Conservation (phyloP, 1,140 invertebrate species). For the Spodoptera litura region DNA sequence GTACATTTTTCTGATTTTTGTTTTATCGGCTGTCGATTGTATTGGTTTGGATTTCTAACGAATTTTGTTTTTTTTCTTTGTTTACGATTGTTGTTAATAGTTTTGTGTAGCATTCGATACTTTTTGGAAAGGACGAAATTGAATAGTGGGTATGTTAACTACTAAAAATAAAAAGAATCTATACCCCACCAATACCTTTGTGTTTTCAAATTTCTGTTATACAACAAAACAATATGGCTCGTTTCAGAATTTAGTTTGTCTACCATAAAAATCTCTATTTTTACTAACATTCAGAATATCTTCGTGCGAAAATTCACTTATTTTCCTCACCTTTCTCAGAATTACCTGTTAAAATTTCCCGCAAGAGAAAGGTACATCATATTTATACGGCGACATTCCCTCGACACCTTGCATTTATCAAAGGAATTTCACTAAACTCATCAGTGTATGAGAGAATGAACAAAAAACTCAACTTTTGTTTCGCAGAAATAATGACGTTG, state of each 20-base stretch:
- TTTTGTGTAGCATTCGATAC: too few species aligned
- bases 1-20: background rate
- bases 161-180: too few species aligned
- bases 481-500: background rate
- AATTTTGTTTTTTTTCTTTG: background rate
- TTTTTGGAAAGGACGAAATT: too few species aligned
- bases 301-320: background rate
- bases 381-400: slow-evolving; percentile 11
- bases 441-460: slow-evolving; percentile 8
- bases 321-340: background rate
- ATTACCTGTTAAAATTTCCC: background rate
- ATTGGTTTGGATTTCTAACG: background rate
- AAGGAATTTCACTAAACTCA: slow-evolving; percentile 11
- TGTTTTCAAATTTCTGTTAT: too few species aligned
- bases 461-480: slow-evolving; percentile 20
- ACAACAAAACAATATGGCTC: too few species aligned
- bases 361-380: background rate
- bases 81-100: background rate
- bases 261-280: too few species aligned
- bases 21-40: background rate
- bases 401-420: background rate
- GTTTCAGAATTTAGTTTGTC: too few species aligned
- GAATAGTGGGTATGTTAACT: too few species aligned
- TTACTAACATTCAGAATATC: background rate
- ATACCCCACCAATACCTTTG: too few species aligned